Evolutionary conservation across 2,888 invertebrate species (phyloP), one percentile per base, ranked within the genome.

Genomic region (Dryococelus australis): DNA sequence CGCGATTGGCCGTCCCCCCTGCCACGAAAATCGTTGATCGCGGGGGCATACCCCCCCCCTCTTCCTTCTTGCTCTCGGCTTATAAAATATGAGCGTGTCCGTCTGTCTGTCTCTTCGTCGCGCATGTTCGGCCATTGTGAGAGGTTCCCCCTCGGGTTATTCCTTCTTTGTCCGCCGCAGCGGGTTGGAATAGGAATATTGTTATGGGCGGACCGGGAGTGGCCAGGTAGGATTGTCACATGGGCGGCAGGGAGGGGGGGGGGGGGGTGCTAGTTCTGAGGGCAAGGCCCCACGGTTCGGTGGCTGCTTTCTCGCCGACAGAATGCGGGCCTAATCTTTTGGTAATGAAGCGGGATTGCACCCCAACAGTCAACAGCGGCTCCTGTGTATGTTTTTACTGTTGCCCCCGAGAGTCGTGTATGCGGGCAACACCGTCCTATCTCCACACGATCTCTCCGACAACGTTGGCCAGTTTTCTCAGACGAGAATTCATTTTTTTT

Each of bases 291-390:
- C 65, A 65, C 65, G 65, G 24, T 20, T 65, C 65, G 16, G n/a
- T n/a, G 65, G 65, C 8, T n/a, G n/a, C 65, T 65, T 65, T 65
- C 65, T 65, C 65, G 65, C 20, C 65, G 10, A 65, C 24, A 65
- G 20, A 65, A 65, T 65, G 65, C 65, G 65, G 51, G 65, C 20
- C 65, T 65, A 65, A 65, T 65, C 65, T 65, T 65, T 65, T 65
- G 65, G 65, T 65, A 65, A 65, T 65, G 65, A 65, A 65, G 65
- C 65, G 65, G n/a, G 65, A 8, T 24, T 65, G 20, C 65, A 9
- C 65, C 65, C 65, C 65, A 65, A 65, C 65, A 65, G 65, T 65
- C 65, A 65, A 65, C 65, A 65, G 24, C 65, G 65, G n/a, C 65
- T 65, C 8, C 65, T n/a, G 65, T 65, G 65, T 65, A 65, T 65